Percentiles rank a stretch among this genome's conserved stretches.
phyloP scores from a whole-genome alignment of 1,140 invertebrate genomes.

The Drosophila nebulosa region DNA sequence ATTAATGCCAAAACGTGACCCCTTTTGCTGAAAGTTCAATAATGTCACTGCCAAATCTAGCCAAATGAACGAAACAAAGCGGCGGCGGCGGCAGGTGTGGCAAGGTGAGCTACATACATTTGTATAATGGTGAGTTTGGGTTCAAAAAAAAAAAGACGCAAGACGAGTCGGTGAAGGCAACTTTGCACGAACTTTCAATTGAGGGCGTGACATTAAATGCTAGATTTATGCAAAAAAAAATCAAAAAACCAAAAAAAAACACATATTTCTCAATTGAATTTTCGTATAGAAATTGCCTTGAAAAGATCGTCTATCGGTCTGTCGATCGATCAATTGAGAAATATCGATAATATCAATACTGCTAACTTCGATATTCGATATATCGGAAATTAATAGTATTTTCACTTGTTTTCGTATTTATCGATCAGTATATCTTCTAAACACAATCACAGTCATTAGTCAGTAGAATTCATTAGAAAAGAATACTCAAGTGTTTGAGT shows the following conservation, averaged over 20 bases:
- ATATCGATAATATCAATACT: too few species aligned
- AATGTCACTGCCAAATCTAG: constrained; percentile 50
- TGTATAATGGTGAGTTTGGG: too few species aligned
- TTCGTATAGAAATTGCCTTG: too few species aligned
- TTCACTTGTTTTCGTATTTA: too few species aligned
- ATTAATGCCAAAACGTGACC: constrained; percentile 54
- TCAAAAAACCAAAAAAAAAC: not conserved
- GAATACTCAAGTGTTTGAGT: too few species aligned
- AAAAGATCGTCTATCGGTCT: too few species aligned
- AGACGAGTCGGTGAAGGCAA: not conserved
- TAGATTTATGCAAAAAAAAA: not conserved
- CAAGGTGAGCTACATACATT: not conserved
- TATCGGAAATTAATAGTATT: too few species aligned
- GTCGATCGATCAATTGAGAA: too few species aligned
- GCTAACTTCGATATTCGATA: too few species aligned
- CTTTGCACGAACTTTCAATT: not conserved
- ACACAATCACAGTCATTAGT: too few species aligned
- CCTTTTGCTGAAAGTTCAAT: constrained; percentile 52
- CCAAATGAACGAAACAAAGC: not conserved
- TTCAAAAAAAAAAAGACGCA: not conserved
- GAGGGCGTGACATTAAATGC: not conserved
- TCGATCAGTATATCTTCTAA: too few species aligned
- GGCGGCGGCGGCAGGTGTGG: not conserved
- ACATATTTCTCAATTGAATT: not conserved
- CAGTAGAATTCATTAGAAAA: too few species aligned